Conservation (phyloP, 2,888 invertebrate genomes). For the Phlogophora meticulosa region DNA sequence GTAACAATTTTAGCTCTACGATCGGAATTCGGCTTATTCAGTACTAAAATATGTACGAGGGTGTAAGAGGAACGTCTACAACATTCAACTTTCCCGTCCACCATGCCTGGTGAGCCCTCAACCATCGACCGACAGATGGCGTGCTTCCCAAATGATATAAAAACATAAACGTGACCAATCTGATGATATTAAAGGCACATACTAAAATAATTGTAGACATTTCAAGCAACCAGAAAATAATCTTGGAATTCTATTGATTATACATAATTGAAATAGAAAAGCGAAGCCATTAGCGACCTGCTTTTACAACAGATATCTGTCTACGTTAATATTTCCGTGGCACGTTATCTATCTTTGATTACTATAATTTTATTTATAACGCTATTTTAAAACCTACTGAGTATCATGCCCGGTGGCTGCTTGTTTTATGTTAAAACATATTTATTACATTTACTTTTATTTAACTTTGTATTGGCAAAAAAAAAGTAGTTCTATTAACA, state of each 20-base stretch:
- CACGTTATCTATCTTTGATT: slow-evolving; percentile 33
- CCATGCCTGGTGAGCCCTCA: slow-evolving; percentile 1
- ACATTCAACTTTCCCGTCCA: slow-evolving; percentile 21
- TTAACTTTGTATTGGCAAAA: background rate
- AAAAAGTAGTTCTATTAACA: no score
- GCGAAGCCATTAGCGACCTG: slow-evolving; percentile 27
- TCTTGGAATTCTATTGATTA: slow-evolving; percentile 1
- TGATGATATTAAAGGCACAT: background rate
- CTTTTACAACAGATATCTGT: slow-evolving; percentile 35
- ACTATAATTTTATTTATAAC: slow-evolving; percentile 24
- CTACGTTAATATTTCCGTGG: slow-evolving; percentile 21
- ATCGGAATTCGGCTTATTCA: slow-evolving; percentile 10
- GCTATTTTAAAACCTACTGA: slow-evolving; percentile 5
- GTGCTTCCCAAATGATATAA: slow-evolving; percentile 17
- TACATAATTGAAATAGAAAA: slow-evolving; percentile 32
- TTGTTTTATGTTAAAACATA: background rate
- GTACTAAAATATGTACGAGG: slow-evolving; percentile 2
- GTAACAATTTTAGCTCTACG: background rate
- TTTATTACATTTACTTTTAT: background rate
- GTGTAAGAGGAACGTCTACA: slow-evolving; percentile 5
- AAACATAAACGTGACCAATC: slow-evolving; percentile 13
- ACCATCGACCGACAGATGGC: slow-evolving; percentile 39
- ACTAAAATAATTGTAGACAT: background rate
- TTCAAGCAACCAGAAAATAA: background rate
- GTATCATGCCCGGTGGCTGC: background rate